Evolutionary conservation across 1,140 invertebrate species (phyloP).

Genomic region (Phocides pigmalion): DNA sequence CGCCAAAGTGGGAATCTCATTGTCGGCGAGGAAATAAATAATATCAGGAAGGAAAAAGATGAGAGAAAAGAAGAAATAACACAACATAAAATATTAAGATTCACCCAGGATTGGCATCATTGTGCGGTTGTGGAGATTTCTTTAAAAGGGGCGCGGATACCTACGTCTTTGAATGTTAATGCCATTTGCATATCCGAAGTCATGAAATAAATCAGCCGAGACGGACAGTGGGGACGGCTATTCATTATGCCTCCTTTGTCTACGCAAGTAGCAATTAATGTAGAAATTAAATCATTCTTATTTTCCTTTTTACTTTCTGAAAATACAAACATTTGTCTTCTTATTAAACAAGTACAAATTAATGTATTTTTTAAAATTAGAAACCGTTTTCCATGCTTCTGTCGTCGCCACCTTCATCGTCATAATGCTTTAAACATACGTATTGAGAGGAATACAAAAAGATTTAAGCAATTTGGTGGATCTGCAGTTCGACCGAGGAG

Average conservation of each 20-base stretch:
- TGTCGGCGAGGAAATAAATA: slow-evolving; percentile 80
- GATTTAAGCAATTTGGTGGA: no score
- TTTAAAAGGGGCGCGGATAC: slow-evolving; percentile 67
- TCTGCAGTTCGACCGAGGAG: no score
- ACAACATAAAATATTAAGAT: slow-evolving; percentile 84
- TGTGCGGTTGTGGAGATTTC: slow-evolving; percentile 74
- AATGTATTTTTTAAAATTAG: no score
- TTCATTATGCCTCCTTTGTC: slow-evolving; percentile 78
- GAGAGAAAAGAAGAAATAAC: slow-evolving; percentile 74
- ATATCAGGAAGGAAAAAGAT: slow-evolving; percentile 77
- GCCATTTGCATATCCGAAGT: slow-evolving; percentile 83
- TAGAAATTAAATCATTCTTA: slow-evolving; percentile 47
- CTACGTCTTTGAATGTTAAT: slow-evolving; percentile 82
- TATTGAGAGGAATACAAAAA: no score
- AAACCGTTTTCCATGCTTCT: no score
- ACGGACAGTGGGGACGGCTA: slow-evolving; percentile 74
- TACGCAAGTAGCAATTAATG: slow-evolving; percentile 72
- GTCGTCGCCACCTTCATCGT: no score
- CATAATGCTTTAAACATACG: no score
- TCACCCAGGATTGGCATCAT: slow-evolving; percentile 80
- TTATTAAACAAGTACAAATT: not conserved
- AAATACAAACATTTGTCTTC: slow-evolving; percentile 14
- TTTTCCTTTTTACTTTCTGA: slow-evolving; percentile 19
- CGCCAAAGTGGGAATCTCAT: slow-evolving; percentile 82
- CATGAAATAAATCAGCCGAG: slow-evolving; percentile 83